Base-by-base conservation (phyloP, 2,797 vertebrate species). In the Eulemur albifrons region DNA sequence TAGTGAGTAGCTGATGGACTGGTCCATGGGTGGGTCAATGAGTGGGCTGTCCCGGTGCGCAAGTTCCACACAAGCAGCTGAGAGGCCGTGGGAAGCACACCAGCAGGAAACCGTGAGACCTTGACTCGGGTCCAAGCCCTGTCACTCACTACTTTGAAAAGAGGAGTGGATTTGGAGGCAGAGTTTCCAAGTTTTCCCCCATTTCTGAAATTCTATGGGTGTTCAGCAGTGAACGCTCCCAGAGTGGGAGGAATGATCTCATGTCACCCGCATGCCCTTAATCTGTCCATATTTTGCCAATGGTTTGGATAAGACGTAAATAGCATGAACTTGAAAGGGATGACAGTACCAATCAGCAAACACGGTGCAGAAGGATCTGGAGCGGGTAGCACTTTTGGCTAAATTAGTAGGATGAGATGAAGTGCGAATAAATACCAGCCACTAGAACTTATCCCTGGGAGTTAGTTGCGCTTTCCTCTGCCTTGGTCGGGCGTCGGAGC, bases 381-480 rank as follows among this genome's bases (percentile, higher is more conserved):
- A 32, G 2, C 11, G 21, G 25, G 13, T 4, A 3, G 32, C 35
- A 17, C 85, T 12, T 0, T 8, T n/a, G 77, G 23, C 50, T 75
- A 5, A 50, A 14, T 27, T 43, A 23, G 40, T 48, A 81, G 59
- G 32, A 72, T 27, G 40, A 59, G n/a, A 40, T 50, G 45, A 76
- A 92, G 27, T 23, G 21, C 18, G 20, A 17, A 57, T 43, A 67
- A 88, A 63, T 65, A 14, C 48, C 23, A 45, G 35, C 32, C 18
- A 4, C 84, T 48, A 8, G 80, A 63, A 21, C 25, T 59, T 35
- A 77, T 48, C 15, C 75, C 61, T 20, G 43, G 32, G 54, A 87
- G n/a, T 57, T 27, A 18, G 38, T 35, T 21, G 30, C 35, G 30
- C 61, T 76, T 81, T 50, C n/a, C 88, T 73, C 54, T 75, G 1